Evolutionary conservation across 2,888 invertebrate species (phyloP).

Genomic region (Craniophora ligustri): DNA sequence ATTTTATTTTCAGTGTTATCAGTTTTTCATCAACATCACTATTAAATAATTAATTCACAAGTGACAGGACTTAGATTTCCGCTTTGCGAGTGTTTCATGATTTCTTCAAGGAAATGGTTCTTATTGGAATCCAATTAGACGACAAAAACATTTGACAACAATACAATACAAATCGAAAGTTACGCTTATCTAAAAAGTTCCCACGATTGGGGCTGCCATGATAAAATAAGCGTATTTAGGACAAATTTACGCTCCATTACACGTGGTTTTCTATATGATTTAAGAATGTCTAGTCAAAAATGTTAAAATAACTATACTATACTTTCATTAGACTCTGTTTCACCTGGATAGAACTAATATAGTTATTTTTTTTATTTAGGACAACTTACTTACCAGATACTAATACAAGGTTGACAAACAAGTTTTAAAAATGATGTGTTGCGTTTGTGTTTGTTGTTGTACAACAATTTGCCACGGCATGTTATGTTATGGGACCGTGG

Average conservation of each 20-base stretch:
- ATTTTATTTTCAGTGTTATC: slow-evolving; percentile 74
- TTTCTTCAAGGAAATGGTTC: slow-evolving; percentile 67
- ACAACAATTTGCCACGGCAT: too few species aligned
- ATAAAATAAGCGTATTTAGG: slow-evolving; percentile 68
- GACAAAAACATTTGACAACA: slow-evolving; percentile 69
- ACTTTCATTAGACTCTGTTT: too few species aligned
- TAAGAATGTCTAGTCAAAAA: too few species aligned
- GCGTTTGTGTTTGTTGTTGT: too few species aligned
- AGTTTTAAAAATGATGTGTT: too few species aligned
- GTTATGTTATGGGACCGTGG: too few species aligned
- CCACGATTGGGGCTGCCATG: slow-evolving; percentile 77
- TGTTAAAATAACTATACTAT: too few species aligned
- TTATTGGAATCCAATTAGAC: slow-evolving; percentile 69
- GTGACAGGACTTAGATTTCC: slow-evolving; percentile 24
- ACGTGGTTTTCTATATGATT: slow-evolving; percentile 34
- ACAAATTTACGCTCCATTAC: slow-evolving; percentile 65
- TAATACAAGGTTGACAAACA: too few species aligned
- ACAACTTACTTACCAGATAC: too few species aligned
- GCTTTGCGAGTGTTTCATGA: slow-evolving; percentile 52
- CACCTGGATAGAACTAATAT: too few species aligned
- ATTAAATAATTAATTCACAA: slow-evolving; percentile 29
- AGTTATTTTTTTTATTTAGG: too few species aligned
- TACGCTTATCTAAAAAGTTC: slow-evolving; percentile 72
- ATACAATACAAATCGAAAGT: slow-evolving; percentile 80
- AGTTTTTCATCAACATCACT: slow-evolving; percentile 63